Evolutionary conservation across 37 sponge, comb jelly and placozoan genomes (phyloP).

Genomic region (Ephydatia muelleri): DNA sequence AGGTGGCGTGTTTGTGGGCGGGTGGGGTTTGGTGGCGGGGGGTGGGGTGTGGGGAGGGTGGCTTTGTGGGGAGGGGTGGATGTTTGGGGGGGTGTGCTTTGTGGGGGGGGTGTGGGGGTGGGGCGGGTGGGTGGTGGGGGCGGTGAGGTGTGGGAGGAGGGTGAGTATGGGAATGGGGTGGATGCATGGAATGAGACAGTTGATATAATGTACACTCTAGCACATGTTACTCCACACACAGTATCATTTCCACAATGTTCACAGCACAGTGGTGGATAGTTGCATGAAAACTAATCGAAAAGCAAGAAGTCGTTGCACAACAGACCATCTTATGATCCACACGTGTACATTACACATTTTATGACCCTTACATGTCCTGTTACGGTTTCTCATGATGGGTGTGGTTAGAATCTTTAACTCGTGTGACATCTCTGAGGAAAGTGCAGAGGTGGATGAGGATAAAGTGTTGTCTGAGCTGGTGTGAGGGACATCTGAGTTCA

Average conservation of each 20-base stretch:
- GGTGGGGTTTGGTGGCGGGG: background rate
- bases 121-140: too few species aligned
- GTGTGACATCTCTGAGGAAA: background rate
- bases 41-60: too few species aligned
- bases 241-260: too few species aligned
- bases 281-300: too few species aligned
- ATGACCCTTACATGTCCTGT: background rate
- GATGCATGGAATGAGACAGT: background rate
- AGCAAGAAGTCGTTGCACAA: too few species aligned
- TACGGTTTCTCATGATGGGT: background rate
- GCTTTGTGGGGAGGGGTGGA: background rate
- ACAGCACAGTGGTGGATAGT: too few species aligned
- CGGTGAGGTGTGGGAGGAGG: too few species aligned
- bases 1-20: constrained; percentile 11
- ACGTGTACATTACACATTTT: too few species aligned
- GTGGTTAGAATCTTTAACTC: background rate
- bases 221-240: too few species aligned
- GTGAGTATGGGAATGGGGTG: too few species aligned
- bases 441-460: background rate
- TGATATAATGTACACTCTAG: too few species aligned
- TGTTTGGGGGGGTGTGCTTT: background rate
- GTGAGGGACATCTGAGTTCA: background rate
- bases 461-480: background rate
- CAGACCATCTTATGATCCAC: too few species aligned
- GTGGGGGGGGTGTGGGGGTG: background rate